These are phyloP conservation scores for Scolopax rusticola DNA, from an alignment of 2,797 vertebrate species.

Conservation along the genomic window DNA sequence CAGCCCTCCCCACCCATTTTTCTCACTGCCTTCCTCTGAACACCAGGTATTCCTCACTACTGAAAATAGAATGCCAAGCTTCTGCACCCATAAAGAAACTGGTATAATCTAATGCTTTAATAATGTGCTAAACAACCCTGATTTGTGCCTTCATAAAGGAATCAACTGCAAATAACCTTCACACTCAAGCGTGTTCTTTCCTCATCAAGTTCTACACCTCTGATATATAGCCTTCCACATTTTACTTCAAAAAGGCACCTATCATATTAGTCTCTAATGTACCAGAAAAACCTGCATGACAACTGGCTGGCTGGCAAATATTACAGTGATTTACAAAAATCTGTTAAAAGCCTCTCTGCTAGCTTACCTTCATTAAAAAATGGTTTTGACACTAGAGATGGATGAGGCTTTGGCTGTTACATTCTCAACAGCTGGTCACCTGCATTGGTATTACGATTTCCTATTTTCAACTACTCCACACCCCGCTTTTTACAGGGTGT, in stretches of 20 bases:
- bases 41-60: neutral
- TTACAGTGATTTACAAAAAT: neutral
- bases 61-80: neutral
- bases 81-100: neutral
- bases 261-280: neutral
- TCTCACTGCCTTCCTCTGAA: neutral
- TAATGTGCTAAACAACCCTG: neutral
- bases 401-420: neutral
- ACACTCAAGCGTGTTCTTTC: neutral
- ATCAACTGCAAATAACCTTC: neutral
- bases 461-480: neutral
- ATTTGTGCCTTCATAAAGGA: neutral
- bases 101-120: neutral
- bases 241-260: neutral
- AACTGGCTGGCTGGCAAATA: neutral
- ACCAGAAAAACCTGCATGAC: neutral
- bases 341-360: neutral
- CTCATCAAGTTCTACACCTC: neutral
- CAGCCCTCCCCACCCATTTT: neutral
- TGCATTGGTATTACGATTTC: fast-evolving
- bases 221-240: fast-evolving
- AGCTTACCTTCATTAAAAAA: neutral
- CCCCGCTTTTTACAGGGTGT: neutral
- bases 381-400: neutral
- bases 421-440: neutral